phyloP scores from a whole-genome alignment of 2,797 vertebrate species.

The Oreortyx pictus region DNA sequence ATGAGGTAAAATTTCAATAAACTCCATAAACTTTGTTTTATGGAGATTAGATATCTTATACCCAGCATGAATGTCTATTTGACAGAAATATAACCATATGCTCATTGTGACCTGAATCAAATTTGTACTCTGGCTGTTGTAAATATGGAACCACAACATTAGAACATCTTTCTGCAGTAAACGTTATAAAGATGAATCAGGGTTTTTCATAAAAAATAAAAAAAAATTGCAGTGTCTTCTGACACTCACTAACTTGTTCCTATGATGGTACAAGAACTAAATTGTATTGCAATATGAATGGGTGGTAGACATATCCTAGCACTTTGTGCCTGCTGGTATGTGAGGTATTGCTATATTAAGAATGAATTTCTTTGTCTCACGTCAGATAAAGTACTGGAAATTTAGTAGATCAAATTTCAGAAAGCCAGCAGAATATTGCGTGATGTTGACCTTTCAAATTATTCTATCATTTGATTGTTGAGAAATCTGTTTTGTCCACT shows the following conservation, averaged over 20 bases:
- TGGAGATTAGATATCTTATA: background rate
- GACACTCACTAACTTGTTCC: background rate
- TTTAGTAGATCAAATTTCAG: background rate
- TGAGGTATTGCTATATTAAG: background rate
- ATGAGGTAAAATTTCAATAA: background rate
- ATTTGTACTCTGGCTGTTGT: background rate
- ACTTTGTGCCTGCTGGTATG: background rate
- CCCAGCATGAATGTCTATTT: background rate
- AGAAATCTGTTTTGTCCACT: constrained; percentile 1
- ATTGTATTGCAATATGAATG: background rate
- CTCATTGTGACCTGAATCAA: background rate
- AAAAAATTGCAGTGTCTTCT: background rate
- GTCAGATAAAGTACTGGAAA: background rate
- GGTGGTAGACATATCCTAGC: background rate
- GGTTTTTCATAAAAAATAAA: background rate
- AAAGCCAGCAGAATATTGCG: constrained; percentile 11
- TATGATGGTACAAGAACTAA: background rate
- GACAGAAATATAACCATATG: background rate
- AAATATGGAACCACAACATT: background rate
- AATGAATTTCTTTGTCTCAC: background rate
- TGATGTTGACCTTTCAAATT: constrained; percentile 58
- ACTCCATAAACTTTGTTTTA: background rate
- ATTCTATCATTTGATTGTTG: constrained; percentile 14
- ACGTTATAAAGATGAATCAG: background rate
- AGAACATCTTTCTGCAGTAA: background rate